phyloP scores from a whole-genome alignment of 2,113 vertebrate species.

The Pygoscelis antarcticus region DNA sequence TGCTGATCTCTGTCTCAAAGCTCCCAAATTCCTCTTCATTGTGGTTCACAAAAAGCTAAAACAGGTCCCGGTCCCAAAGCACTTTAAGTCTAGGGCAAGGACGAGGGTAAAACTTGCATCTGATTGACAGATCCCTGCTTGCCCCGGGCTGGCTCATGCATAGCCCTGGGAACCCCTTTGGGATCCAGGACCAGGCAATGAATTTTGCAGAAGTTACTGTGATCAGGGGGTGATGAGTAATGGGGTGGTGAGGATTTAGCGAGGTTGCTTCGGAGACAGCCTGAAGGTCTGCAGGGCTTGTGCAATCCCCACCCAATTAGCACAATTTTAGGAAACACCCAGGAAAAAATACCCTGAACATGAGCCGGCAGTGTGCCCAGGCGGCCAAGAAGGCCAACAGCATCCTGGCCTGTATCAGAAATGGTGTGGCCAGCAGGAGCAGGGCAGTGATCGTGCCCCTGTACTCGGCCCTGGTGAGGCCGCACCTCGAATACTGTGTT shows the following conservation, averaged over 20 bases:
- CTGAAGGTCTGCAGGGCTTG: background rate
- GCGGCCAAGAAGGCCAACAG: too few relatives aligned
- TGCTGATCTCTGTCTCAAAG: background rate
- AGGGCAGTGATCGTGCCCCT: too few relatives aligned
- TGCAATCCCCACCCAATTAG: background rate
- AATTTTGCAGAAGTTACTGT: accelerated
- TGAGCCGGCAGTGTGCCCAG: too few relatives aligned
- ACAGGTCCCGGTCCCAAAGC: background rate
- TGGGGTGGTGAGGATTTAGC: background rate
- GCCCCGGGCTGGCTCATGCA: background rate
- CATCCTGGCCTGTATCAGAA: too few relatives aligned
- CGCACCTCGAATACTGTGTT: too few relatives aligned
- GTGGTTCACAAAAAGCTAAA: background rate
- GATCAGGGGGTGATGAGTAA: accelerated
- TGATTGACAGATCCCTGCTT: background rate
- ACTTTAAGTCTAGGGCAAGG: background rate
- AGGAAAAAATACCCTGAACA: too few relatives aligned
- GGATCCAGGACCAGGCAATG: background rate
- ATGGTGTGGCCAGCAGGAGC: too few relatives aligned
- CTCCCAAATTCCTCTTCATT: accelerated
- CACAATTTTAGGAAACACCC: accelerated
- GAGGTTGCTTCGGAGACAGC: background rate
- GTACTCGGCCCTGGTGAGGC: too few relatives aligned
- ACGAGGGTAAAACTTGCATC: background rate
- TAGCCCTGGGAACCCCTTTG: background rate